Evolutionary conservation across 92 coral and sea anemone genomes (phyloP).

Genomic region (Plumapathes pennacea): DNA sequence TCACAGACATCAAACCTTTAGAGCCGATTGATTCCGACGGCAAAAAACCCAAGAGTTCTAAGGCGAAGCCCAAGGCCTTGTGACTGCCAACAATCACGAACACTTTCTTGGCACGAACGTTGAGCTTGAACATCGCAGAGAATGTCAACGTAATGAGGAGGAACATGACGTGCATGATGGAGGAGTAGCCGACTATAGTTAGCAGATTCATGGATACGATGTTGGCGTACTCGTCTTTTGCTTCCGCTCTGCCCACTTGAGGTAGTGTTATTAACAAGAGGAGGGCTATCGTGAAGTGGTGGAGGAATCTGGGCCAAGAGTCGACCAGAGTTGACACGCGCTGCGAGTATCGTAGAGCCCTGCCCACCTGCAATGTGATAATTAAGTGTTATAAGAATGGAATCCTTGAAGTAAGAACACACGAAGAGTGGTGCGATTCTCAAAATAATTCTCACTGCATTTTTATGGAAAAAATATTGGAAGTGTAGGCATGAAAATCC

Average conservation of each 20-base stretch:
- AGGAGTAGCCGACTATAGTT: constrained; percentile 75
- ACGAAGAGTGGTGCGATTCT: neutral
- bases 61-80: constrained; percentile 78
- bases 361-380: constrained; percentile 40
- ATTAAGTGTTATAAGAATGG: neutral
- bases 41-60: constrained; percentile 63
- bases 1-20: constrained; percentile 75
- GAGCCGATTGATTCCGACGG: constrained; percentile 71
- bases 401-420: neutral
- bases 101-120: constrained; percentile 68
- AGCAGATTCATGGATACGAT: constrained; percentile 79
- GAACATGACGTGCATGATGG: constrained; percentile 82
- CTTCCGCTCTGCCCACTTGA: constrained; percentile 67
- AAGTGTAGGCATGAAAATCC: no score
- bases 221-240: constrained; percentile 55
- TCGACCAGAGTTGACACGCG: constrained; percentile 53
- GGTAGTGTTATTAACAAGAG: constrained; percentile 76
- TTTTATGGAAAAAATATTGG: no score
- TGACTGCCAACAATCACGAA: constrained; percentile 82
- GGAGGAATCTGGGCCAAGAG: constrained; percentile 27
- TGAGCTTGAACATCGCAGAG: constrained; percentile 57
- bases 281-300: constrained; percentile 35
- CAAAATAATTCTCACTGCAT: neutral
- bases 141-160: constrained; percentile 76
- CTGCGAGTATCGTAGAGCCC: constrained; percentile 39